Percentiles rank a stretch among this genome's conserved stretches.
These are phyloP conservation scores for Chaetorhynchus papuensis DNA, from an alignment of 2,113 vertebrate genomes.

Conservation along the genomic window DNA sequence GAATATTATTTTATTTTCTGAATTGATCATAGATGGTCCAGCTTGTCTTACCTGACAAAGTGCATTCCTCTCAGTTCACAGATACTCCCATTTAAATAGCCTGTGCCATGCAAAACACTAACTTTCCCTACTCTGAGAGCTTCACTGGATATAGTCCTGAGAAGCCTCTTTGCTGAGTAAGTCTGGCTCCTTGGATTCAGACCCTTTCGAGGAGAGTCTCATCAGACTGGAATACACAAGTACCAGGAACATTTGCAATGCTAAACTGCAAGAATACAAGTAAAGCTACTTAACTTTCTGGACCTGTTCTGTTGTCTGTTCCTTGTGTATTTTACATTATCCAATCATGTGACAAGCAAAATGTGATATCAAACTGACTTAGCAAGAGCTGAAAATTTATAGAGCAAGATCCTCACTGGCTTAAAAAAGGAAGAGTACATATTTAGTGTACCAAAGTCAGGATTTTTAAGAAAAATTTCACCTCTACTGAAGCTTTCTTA, in stretches of 20 bases:
- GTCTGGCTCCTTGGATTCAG: not conserved
- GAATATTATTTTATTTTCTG: not conserved
- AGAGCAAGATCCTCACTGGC: not conserved
- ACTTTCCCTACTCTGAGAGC: not conserved
- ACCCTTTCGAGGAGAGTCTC: not conserved
- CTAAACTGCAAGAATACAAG: not conserved
- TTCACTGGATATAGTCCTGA: not conserved
- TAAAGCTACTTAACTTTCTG: not conserved
- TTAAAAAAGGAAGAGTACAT: not conserved
- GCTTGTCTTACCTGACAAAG: not conserved
- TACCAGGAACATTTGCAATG: not conserved
- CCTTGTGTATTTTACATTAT: not conserved
- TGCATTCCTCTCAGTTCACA: not conserved
- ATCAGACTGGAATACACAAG: conserved; percentile 1
- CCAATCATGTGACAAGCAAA: not conserved
- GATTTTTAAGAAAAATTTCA: not conserved
- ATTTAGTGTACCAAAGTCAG: not conserved
- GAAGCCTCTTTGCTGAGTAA: not conserved
- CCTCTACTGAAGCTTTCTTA: not conserved
- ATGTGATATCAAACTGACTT: not conserved
- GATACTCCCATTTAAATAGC: not conserved
- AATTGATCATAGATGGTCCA: not conserved
- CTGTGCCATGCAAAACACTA: not conserved
- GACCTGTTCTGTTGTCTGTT: not conserved
- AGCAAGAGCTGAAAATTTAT: not conserved